These are phyloP conservation scores for Chaitophorus viminalis DNA, from an alignment of 2,888 invertebrate genomes.

Conservation along the genomic window DNA sequence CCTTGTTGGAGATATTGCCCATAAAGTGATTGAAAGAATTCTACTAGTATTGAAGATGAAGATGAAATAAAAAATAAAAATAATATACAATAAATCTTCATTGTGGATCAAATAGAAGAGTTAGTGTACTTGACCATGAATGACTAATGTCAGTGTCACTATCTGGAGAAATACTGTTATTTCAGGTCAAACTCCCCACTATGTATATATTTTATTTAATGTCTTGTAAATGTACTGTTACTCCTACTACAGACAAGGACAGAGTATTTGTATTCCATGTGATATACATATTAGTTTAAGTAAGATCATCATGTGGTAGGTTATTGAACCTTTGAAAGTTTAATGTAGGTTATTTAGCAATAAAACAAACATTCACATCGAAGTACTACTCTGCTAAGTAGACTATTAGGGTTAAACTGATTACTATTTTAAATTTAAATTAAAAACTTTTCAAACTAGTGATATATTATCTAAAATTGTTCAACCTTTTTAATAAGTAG, in stretches of 20 bases:
- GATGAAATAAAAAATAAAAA: conserved; percentile 40
- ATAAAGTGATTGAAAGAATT: conserved; percentile 62
- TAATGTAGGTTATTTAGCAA: conserved; percentile 32
- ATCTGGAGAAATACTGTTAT: conserved; percentile 38
- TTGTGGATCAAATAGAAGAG: neutral
- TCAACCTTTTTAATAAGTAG: neutral
- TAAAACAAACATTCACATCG: neutral
- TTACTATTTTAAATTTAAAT: neutral
- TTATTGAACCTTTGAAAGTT: conserved; percentile 20
- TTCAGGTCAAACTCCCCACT: conserved; percentile 56
- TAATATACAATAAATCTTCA: conserved; percentile 42
- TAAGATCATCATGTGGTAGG: neutral
- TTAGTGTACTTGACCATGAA: conserved; percentile 40
- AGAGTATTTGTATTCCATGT: conserved; percentile 5
- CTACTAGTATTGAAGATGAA: conserved; percentile 15
- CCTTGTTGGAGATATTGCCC: conserved; percentile 63
- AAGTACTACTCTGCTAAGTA: neutral
- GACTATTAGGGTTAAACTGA: neutral
- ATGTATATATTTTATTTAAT: conserved; percentile 12
- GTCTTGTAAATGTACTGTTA: conserved; percentile 45
- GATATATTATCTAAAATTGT: neutral
- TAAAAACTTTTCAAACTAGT: neutral
- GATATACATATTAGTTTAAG: neutral
- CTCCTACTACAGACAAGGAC: neutral
- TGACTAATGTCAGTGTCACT: conserved; percentile 31